Conservation (phyloP, 2,797 vertebrate genomes). For the Erethizon dorsatum region DNA sequence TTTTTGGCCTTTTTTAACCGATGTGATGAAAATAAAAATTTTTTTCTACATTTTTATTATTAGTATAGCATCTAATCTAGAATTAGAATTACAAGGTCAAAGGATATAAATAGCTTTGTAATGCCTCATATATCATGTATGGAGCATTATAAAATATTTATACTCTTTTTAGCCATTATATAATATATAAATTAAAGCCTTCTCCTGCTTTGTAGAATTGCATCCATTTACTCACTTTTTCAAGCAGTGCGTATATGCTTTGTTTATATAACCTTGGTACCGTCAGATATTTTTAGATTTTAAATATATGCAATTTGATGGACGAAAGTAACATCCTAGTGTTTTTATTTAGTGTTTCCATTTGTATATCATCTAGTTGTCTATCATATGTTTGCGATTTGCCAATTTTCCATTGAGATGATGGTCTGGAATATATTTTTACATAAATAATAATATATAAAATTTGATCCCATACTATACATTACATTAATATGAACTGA, state of each 20-base stretch:
- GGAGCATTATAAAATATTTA: neutral
- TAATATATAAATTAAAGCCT: neutral
- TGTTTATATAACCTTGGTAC: neutral
- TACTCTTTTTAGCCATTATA: neutral
- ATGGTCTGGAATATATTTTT: neutral
- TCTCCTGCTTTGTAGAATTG: neutral
- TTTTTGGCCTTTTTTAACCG: neutral
- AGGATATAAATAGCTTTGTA: neutral
- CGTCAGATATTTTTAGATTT: neutral
- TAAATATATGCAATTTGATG: neutral
- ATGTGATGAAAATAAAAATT: neutral
- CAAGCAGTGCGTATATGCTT: neutral
- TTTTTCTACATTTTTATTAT: neutral
- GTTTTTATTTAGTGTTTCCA: slow-evolving; percentile 18
- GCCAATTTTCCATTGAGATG: neutral
- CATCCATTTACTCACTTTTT: neutral
- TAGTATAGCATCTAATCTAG: neutral
- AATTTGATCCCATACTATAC: neutral
- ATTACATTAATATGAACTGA: neutral
- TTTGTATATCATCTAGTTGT: neutral
- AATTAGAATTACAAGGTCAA: neutral
- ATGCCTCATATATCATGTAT: neutral
- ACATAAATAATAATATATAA: neutral
- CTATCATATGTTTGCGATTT: neutral
- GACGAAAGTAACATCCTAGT: neutral